These are phyloP conservation scores for Phaethon lepturus DNA, from an alignment of 2,113 vertebrate species.

Conservation along the genomic window DNA sequence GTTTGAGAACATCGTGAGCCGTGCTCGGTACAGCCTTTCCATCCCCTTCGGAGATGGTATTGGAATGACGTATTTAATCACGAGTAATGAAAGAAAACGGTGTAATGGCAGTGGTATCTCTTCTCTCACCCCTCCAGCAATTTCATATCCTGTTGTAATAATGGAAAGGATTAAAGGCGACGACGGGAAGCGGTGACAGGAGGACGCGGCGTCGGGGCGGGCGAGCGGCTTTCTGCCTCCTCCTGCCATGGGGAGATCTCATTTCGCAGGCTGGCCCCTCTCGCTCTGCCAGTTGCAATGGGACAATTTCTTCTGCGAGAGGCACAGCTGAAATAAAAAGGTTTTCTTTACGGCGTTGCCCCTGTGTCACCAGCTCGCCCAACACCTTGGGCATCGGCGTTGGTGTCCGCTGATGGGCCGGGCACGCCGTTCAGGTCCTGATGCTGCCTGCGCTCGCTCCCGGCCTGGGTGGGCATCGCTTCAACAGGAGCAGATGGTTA, in stretches of 20 bases:
- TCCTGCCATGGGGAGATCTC: background rate
- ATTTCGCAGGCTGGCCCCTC: background rate
- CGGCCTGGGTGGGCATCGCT: background rate
- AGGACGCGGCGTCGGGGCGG: fast-evolving
- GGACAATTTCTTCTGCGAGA: background rate
- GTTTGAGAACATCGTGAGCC: background rate
- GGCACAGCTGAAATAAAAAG: background rate
- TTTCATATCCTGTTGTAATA: slow-evolving; percentile 39
- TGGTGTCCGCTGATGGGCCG: fast-evolving
- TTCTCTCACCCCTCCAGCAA: background rate
- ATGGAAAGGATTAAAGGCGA: background rate
- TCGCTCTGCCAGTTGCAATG: fast-evolving
- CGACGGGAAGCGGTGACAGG: background rate
- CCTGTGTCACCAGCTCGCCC: fast-evolving
- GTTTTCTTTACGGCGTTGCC: background rate
- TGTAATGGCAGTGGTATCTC: background rate
- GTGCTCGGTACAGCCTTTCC: background rate
- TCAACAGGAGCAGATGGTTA: background rate
- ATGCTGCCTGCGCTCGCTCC: background rate
- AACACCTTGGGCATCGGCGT: fast-evolving
- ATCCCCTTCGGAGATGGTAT: background rate
- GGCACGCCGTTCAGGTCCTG: background rate
- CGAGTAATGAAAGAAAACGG: background rate
- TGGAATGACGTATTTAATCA: background rate
- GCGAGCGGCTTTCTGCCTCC: background rate